phyloP scores from a whole-genome alignment of 1,140 invertebrate genomes.

The Catajapyx aquilonaris region DNA sequence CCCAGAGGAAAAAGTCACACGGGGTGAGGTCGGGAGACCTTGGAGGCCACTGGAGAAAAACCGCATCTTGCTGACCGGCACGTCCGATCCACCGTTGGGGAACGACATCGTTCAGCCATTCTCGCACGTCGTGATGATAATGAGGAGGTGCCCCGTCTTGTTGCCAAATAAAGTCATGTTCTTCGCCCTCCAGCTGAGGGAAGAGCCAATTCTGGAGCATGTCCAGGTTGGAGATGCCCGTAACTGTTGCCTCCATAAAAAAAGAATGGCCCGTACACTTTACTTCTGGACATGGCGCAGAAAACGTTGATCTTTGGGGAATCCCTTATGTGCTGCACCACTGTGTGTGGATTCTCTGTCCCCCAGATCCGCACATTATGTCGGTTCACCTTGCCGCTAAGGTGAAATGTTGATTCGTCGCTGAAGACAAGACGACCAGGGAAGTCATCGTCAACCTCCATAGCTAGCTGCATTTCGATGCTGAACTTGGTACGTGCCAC shows the following conservation, averaged over 20 bases:
- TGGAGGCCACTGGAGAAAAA: too few relatives aligned
- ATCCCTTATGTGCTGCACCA: constrained; percentile 1
- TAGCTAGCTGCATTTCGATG: not conserved
- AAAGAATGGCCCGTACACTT: not conserved
- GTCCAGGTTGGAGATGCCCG: not conserved
- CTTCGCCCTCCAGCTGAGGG: constrained; percentile 5
- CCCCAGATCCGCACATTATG: constrained; percentile 1
- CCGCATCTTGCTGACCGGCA: too few relatives aligned
- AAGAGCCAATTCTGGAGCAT: constrained; percentile 6
- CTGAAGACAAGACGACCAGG: not conserved
- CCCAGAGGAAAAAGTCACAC: too few relatives aligned
- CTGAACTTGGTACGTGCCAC: not conserved
- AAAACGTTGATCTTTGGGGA: not conserved
- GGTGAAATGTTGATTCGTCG: not conserved
- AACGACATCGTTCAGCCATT: constrained; percentile 1
- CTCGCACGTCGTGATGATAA: constrained; percentile 1
- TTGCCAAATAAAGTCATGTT: constrained; percentile 3
- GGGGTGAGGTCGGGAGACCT: too few relatives aligned
- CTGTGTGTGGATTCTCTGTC: not conserved
- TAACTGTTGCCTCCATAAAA: not conserved
- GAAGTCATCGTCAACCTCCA: not conserved
- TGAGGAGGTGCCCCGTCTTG: constrained; percentile 6
- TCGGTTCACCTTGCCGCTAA: not conserved
- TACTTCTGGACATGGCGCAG: not conserved
- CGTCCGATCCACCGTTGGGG: too few relatives aligned